Evolutionary conservation across 2,888 invertebrate genomes (phyloP), one percentile per base, ranked within the genome.

Genomic region (Tethea ocularis): DNA sequence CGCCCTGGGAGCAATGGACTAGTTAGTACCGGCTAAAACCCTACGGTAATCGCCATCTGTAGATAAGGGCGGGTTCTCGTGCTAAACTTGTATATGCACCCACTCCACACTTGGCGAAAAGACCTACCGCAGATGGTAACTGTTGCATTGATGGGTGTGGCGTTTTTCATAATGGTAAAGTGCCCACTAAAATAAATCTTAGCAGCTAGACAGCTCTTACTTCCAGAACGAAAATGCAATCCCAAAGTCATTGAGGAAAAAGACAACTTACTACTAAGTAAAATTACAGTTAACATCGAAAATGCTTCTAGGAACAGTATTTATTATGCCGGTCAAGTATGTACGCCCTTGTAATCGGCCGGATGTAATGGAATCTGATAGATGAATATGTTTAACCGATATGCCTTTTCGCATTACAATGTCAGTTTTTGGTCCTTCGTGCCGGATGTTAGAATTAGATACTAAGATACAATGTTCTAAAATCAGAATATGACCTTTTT

Each of bases 341-440:
- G 20, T 54, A 11, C 36, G 22, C 54, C 54, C 54, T 54, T 54
- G 54, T 33, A 29, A 26, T 33, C 29, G 22, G 15, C 33, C 54
- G 54, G 54, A 54, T 33, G 22, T 33, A 22, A 54, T 54, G 22
- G 54, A 54, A 54, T 54, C 54, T 54, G 20, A 54, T 33, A 20
- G 33, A 22, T n/a, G 33, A 53, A 53, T 53, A 33, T 20, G 33
- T 53, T 54, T 33, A 36, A 54, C 33, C 17, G 20, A 54, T 54
- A 54, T 54, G 33, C 54, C 22, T 15, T 33, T 24, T 20, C 13
- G 17, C 33, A 33, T 54, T 13, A 33, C 33, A 33, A 20, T 54
- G 20, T 20, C 2, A 23, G 10, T n/a, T 26, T 17, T 33, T 54
- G 54, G 54, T 54, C 54, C 54, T 54, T 54, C 54, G 36, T 36